Evolutionary conservation across 2,888 invertebrate species (phyloP).

Genomic region (Arenicola marina): DNA sequence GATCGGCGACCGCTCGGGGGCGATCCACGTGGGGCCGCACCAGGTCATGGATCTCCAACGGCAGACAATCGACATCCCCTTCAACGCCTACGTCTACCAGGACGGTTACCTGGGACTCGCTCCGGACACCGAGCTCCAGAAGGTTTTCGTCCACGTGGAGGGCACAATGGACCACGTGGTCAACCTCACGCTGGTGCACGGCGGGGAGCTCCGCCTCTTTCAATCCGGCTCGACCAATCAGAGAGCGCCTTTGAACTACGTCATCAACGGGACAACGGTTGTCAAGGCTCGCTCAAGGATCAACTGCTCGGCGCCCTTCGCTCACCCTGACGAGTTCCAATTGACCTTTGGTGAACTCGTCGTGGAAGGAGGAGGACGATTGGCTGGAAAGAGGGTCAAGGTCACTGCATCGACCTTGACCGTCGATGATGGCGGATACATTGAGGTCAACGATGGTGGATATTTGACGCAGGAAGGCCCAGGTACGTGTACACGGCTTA

Average conservation of each 20-base stretch:
- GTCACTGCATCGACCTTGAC: constrained; percentile 38
- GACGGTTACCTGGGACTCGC: constrained; percentile 44
- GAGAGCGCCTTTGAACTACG: constrained; percentile 32
- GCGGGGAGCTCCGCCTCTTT: constrained; percentile 38
- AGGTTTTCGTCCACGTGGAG: constrained; percentile 42
- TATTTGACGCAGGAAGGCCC: constrained; percentile 35
- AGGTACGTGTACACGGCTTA: too few species aligned
- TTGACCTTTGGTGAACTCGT: constrained; percentile 36
- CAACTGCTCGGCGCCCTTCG: constrained; percentile 40
- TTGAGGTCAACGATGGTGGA: constrained; percentile 45
- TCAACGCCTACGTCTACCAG: constrained; percentile 43
- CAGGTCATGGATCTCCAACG: constrained; percentile 43
- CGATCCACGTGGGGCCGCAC: constrained; percentile 42
- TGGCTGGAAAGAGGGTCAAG: constrained; percentile 39
- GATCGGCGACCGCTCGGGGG: constrained; percentile 47
- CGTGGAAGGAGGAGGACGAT: constrained; percentile 44
- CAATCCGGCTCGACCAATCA: constrained; percentile 43
- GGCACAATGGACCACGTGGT: constrained; percentile 43
- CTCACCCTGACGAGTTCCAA: constrained; percentile 37
- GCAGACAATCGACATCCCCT: constrained; percentile 42
- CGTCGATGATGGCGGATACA: constrained; percentile 45
- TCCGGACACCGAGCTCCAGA: constrained; percentile 41
- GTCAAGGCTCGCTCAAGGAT: constrained; percentile 42
- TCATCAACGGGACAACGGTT: constrained; percentile 39
- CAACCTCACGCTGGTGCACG: constrained; percentile 44